These are phyloP conservation scores for Tachypleus tridentatus DNA, from an alignment of 1,140 invertebrate genomes.

Conservation along the genomic window DNA sequence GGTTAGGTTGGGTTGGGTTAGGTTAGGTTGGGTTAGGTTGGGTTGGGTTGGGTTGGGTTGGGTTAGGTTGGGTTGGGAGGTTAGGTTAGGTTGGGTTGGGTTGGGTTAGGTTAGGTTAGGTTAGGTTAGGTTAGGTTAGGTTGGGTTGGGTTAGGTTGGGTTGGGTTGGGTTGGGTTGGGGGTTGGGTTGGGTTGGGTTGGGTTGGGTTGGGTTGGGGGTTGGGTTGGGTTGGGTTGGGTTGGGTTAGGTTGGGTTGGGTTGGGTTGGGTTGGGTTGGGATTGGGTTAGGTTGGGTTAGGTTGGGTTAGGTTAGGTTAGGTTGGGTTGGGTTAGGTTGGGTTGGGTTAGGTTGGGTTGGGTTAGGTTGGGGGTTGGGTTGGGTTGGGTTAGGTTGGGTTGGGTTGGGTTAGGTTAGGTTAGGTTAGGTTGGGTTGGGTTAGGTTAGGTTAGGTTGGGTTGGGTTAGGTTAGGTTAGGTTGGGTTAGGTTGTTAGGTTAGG, in stretches of 20 bases:
- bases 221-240: too few relatives aligned
- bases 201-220: constrained; percentile 23
- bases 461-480: constrained; percentile 20
- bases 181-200: constrained; percentile 25
- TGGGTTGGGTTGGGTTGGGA: constrained; percentile 29
- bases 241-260: constrained; percentile 27
- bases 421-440: constrained; percentile 23
- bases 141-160: constrained; percentile 17
- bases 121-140: constrained; percentile 25
- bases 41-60: constrained; percentile 24
- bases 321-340: constrained; percentile 29
- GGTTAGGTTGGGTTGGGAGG: constrained; percentile 22
- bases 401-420: constrained; percentile 25
- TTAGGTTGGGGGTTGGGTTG: constrained; percentile 27
- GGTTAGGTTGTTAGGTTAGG: too few relatives aligned
- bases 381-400: constrained; percentile 25
- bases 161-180: constrained; percentile 17
- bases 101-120: constrained; percentile 27
- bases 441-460: constrained; percentile 23
- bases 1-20: constrained; percentile 23
- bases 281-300: constrained; percentile 31
- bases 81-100: constrained; percentile 26
- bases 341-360: constrained; percentile 27
- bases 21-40: constrained; percentile 24
- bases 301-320: constrained; percentile 27